A percentile compares a stretch with the other conserved stretches of the same genome.
phyloP scores from a whole-genome alignment of 2,888 invertebrate genomes.

The Stictocephala bisonia region DNA sequence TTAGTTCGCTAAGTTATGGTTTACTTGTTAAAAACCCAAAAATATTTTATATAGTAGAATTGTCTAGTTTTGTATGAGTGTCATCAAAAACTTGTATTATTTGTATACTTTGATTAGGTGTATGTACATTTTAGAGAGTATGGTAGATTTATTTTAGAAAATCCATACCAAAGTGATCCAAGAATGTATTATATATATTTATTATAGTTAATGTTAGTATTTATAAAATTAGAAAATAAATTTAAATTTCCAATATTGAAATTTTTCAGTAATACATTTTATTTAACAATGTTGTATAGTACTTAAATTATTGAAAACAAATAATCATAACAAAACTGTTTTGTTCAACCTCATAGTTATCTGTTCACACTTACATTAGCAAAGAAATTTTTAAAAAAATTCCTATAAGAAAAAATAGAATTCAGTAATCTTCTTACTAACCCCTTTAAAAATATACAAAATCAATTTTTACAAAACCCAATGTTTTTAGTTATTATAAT shows the following conservation, averaged over 20 bases:
- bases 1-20: too few relatives aligned
- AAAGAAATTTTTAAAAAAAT: too few relatives aligned
- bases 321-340: too few relatives aligned
- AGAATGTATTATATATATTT: slow-evolving; percentile 31
- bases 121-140: background rate
- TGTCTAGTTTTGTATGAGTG: background rate
- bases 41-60: background rate
- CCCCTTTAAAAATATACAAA: too few relatives aligned
- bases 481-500: too few relatives aligned
- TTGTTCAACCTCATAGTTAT: too few relatives aligned
- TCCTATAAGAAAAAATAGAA: too few relatives aligned
- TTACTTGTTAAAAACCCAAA: background rate
- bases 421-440: too few relatives aligned
- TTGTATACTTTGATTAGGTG: background rate
- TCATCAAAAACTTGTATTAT: background rate
- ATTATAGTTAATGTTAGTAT: slow-evolving; percentile 34
- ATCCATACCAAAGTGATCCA: slow-evolving; percentile 34
- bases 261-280: background rate
- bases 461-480: too few relatives aligned
- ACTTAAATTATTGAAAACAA: too few relatives aligned
- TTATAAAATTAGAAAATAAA: slow-evolving; percentile 6
- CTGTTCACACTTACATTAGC: too few relatives aligned
- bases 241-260: background rate
- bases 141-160: slow-evolving; percentile 33
- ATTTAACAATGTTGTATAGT: slow-evolving; percentile 8